Evolutionary conservation across 2,113 vertebrate species (phyloP), one percentile per base, ranked within the genome.

Genomic region (Triplophysa dalaica): DNA sequence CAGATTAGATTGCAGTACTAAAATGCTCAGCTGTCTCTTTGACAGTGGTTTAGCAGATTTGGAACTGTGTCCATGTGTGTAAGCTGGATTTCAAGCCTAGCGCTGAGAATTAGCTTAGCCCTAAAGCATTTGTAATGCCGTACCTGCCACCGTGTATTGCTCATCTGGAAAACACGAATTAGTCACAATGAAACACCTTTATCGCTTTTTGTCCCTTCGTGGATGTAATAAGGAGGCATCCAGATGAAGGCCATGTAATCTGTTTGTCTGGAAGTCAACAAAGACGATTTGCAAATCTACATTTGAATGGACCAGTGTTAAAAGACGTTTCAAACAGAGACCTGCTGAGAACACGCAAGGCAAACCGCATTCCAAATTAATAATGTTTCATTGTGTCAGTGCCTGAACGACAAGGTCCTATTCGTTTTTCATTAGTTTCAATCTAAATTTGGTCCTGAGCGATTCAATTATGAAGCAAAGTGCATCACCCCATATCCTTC

Each of bases 291-390:
- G n/a, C 17, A n/a, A 41, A 54, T 77, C 77, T 67, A 13, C 52
- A 48, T 60, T 16, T 38, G 70, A 79, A 83, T 72, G 50, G 26
- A 45, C n/a, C 22, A 29, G 63, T 10, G 24, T 62, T 72, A 73
- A 76, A 66, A 64, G 52, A 63, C 9, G 24, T 80, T 19, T 29
- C 29, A 45, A 1, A 21, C 22, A 2, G 4, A 54, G 45, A 70
- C 22, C 24, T 70, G 58, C 45, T 17, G 58, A 43, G 33, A 68
- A 56, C 60, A 26, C 11, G 50, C 21, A 16, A 13, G 62, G 43
- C 33, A 77, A 74, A 81, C 78, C 65, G 9, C 21, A 68, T 77
- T 72, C 45, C 43, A 72, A 68, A 78, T 73, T 81, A 62, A 29
- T 41, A 73, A 58, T 19, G 21, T 38, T 72, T 38, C 24, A 67